Base-by-base conservation (phyloP, 2,113 vertebrate genomes). In the Tinamus guttatus region DNA sequence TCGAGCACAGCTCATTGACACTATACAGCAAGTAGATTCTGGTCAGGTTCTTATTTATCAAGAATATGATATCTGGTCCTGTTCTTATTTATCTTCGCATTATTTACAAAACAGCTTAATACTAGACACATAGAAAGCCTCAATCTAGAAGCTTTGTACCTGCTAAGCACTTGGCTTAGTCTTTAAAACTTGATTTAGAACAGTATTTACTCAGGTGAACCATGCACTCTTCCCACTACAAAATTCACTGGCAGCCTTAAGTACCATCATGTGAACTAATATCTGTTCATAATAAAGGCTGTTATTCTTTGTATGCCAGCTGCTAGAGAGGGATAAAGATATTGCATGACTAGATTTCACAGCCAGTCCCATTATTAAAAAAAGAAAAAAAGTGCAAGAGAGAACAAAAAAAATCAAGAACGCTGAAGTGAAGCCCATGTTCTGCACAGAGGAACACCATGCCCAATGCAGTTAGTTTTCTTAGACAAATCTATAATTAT, bases 1-100 rank as follows among this genome's bases (percentile, higher is more conserved):
- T 79, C 18, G 69, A 67, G 56, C 7, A 43, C 9, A 58, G 14
- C 22, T 52, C 4, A 16, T 47, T 8, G 32, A 81, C 13, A 8
- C 4, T 11, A 56, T 5, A 60, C 4, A 65, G 2, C 4, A 30
- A 0, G 9, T 41, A 18, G 18, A 43, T 30, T 28, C 45, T 24
- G 17, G 21, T 52, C n/a, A 49, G 20, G 47, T 20, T 49, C 47
- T 49, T 49, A 49, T 49, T 21, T 49, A 21, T 9, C 47, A n/a
- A n/a, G n/a, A n/a, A n/a, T n/a, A n/a, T n/a, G n/a, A n/a, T n/a
- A n/a, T n/a, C n/a, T n/a, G n/a, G n/a, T n/a, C n/a, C n/a, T 19
- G 40, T 41, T 41, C 40, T 41, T 41, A 41, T 81, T 16, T 38
- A 64, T 30, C 12, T n/a, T n/a, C n/a, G n/a, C 34, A 36, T 41